Percentiles rank a stretch among this genome's conserved stretches.
phyloP scores from a whole-genome alignment of 2,113 vertebrate genomes.

The Mesocricetus auratus region DNA sequence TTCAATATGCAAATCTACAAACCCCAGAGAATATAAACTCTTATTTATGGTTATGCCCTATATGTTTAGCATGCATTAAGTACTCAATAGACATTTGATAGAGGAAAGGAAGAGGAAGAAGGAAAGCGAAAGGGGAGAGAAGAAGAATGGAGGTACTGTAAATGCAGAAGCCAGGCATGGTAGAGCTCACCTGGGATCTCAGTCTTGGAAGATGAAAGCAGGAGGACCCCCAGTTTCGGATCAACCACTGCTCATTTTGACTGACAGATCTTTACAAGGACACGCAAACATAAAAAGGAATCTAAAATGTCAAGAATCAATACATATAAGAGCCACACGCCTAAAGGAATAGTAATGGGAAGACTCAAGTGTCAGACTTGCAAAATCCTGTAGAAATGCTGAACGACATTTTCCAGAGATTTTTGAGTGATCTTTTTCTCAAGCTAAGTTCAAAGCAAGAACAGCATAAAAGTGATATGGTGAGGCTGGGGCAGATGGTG shows the following conservation, averaged over 20 bases:
- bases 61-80: background rate
- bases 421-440: slow-evolving; percentile 20
- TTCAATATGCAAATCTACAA: background rate
- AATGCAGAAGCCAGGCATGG: background rate
- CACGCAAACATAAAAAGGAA: background rate
- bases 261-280: background rate
- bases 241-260: background rate
- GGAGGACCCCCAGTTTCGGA: background rate
- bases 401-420: background rate
- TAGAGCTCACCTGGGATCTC: background rate
- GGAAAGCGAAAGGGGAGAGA: background rate
- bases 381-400: background rate
- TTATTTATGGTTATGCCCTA: background rate
- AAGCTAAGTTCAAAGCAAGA: slow-evolving; percentile 43
- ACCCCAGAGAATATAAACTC: background rate
- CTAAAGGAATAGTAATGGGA: background rate
- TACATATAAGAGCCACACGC: background rate
- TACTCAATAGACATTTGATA: background rate
- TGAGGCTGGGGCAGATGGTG: slow-evolving; percentile 30
- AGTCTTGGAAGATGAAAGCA: background rate
- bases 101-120: background rate
- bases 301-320: slow-evolving; percentile 11
- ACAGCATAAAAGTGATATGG: slow-evolving; percentile 9
- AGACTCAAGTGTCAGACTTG: background rate
- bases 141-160: background rate